Conservation (phyloP, 2,797 vertebrate species). For the Anabacerthia variegaticeps region DNA sequence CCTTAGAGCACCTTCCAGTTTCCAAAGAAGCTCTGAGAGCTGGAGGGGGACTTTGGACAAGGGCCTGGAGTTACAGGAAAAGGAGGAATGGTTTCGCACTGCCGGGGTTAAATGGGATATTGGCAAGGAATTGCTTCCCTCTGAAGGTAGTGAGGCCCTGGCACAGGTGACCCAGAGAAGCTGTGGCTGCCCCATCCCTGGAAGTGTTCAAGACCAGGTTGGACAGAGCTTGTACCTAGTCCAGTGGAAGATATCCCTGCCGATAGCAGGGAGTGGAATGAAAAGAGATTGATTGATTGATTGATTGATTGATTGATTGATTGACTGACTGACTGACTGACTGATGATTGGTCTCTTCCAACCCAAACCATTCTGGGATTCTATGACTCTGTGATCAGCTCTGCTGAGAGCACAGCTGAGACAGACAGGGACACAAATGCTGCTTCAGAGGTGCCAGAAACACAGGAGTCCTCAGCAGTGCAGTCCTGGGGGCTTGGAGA, state of each 20-base stretch:
- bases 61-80: background rate
- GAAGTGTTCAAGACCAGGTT: accelerated
- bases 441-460: background rate
- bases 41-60: background rate
- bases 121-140: background rate
- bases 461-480: background rate
- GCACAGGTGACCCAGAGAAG: background rate
- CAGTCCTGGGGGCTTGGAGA: background rate
- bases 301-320: background rate
- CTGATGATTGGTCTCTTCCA: background rate
- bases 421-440: background rate
- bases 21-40: background rate
- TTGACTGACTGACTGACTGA: background rate
- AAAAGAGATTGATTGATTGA: background rate
- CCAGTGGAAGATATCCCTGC: background rate
- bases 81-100: background rate
- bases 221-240: accelerated
- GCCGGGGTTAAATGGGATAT: background rate
- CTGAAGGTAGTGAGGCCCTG: accelerated
- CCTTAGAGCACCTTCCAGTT: background rate
- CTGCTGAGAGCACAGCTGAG: background rate
- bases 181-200: background rate
- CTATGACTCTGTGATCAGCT: background rate
- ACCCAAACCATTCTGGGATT: too few species aligned
- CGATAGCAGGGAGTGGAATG: background rate